phyloP scores from a whole-genome alignment of 2,888 invertebrate genomes.

The Cacoxenus indagator region DNA sequence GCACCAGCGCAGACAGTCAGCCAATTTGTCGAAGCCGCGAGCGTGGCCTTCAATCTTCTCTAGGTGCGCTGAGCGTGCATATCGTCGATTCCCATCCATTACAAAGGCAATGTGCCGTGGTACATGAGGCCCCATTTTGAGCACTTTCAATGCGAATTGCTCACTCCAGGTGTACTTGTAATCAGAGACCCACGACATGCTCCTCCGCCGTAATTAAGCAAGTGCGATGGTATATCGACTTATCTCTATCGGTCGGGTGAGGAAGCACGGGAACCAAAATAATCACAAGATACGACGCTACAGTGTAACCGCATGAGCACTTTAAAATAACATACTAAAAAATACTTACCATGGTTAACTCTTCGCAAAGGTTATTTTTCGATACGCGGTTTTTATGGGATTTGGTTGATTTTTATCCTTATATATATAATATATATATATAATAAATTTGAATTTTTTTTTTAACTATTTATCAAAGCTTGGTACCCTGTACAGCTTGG shows the following conservation, averaged over 20 bases:
- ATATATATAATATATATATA: no score
- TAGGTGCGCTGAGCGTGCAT: conserved; percentile 84
- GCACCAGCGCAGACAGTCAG: conserved; percentile 87
- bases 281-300: not conserved
- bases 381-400: no score
- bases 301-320: not conserved
- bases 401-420: no score
- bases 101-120: conserved; percentile 96
- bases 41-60: conserved; percentile 83
- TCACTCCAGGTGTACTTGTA: conserved; percentile 83
- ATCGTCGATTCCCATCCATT: conserved; percentile 98
- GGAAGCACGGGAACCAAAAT: not conserved
- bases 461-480: no score
- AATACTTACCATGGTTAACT: not conserved
- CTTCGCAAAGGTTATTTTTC: no score
- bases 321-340: not conserved
- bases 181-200: conserved; percentile 85
- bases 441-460: no score
- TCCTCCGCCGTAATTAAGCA: no score
- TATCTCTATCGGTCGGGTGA: not conserved
- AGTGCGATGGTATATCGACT: no score
- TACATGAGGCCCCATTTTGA: conserved; percentile 85
- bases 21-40: conserved; percentile 85
- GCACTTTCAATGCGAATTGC: conserved; percentile 76
- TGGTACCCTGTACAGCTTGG: no score